Conservation (phyloP, 1,140 invertebrate genomes). For the Heterodera carotae region DNA sequence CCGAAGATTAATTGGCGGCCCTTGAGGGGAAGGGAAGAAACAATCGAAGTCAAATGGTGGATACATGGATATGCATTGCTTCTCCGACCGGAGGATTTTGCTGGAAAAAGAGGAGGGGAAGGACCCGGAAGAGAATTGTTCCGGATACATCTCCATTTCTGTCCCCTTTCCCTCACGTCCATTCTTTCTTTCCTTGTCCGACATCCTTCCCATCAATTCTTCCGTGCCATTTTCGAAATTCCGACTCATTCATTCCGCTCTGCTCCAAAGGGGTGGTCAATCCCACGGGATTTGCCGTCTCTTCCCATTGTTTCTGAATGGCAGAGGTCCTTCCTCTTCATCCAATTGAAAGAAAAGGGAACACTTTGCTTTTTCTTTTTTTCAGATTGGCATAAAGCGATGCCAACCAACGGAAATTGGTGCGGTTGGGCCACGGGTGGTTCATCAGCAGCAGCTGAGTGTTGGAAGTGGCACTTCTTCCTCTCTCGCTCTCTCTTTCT, state of each 20-base stretch:
- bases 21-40: neutral
- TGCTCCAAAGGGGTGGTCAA: neutral
- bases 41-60: neutral
- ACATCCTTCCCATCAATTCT: constrained; percentile 1
- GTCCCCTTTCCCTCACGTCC: neutral
- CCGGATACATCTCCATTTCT: neutral
- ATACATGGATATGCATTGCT: too few species aligned
- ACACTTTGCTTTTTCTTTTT: neutral
- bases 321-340: neutral
- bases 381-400: neutral
- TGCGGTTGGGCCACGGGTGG: too few species aligned
- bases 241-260: neutral
- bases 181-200: too few species aligned
- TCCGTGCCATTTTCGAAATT: neutral
- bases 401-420: neutral
- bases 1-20: neutral
- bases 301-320: neutral
- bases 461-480: too few species aligned
- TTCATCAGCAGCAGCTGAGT: too few species aligned
- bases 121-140: neutral
- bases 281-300: neutral
- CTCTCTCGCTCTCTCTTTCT: neutral
- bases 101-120: too few species aligned
- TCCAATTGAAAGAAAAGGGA: neutral
- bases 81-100: too few species aligned